Evolutionary conservation across 2,113 vertebrate species (phyloP).

Genomic region (Columba livia): DNA sequence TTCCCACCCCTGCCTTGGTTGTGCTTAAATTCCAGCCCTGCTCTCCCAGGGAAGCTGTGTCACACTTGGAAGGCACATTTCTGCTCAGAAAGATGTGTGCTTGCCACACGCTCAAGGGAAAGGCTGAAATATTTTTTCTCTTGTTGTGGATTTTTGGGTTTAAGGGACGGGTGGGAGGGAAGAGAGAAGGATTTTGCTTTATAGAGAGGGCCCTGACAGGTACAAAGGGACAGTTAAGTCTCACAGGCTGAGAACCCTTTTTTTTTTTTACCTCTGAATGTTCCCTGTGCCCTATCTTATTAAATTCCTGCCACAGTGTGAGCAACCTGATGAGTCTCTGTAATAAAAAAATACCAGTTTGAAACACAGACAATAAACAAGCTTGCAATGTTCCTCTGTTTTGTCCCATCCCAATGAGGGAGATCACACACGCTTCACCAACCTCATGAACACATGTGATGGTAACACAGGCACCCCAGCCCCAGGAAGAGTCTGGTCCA

Average conservation of each 20-base stretch:
- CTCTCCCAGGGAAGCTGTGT: not conserved
- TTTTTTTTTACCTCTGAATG: conserved; percentile 69
- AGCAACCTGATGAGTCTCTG: conserved; percentile 68
- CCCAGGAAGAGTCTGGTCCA: not conserved
- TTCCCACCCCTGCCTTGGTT: not conserved
- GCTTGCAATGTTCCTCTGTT: conserved; percentile 63
- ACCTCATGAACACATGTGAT: accelerated
- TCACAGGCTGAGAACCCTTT: conserved; percentile 84
- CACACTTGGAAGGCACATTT: not conserved
- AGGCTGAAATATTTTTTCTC: not conserved
- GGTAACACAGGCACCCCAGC: not conserved
- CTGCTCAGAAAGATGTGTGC: not conserved
- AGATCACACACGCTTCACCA: not conserved
- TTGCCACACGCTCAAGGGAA: not conserved
- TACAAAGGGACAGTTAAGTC: conserved; percentile 70
- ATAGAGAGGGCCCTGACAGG: not conserved
- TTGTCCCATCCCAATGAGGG: not conserved
- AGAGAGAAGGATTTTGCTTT: not conserved
- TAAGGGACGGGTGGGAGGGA: not conserved
- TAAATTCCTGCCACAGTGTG: conserved; percentile 65
- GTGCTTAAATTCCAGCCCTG: conserved; percentile 21
- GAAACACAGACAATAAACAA: conserved; percentile 63
- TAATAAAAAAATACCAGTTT: conserved; percentile 80
- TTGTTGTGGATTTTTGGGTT: not conserved
- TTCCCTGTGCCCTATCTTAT: conserved; percentile 78